A percentile compares a stretch with the other conserved stretches of the same genome.
phyloP scores from a whole-genome alignment of 2,888 invertebrate genomes.

The Eremobia ochroleuca region DNA sequence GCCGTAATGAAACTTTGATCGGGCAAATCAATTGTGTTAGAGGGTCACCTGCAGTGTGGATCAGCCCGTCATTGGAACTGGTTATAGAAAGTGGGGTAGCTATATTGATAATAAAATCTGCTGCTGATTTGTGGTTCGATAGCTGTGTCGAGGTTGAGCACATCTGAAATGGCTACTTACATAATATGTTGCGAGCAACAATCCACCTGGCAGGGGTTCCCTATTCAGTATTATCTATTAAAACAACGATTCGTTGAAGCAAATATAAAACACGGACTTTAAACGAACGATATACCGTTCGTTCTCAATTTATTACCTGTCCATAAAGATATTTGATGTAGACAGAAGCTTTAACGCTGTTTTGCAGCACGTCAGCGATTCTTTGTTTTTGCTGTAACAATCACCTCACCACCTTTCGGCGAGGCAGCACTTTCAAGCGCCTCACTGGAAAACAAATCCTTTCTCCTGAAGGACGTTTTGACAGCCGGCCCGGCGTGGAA shows the following conservation, averaged over 20 bases:
- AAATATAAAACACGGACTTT: constrained; percentile 34
- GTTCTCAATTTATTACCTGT: constrained; percentile 46
- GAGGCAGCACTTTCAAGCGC: constrained; percentile 48
- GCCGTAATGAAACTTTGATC: constrained; percentile 63
- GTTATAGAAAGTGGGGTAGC: constrained; percentile 4
- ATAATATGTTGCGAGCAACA: neutral
- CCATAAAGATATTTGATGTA: constrained; percentile 46
- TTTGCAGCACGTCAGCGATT: constrained; percentile 40
- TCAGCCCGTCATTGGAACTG: constrained; percentile 16
- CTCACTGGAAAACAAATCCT: constrained; percentile 54
- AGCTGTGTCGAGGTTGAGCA: neutral
- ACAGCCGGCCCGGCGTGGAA: constrained; percentile 49
- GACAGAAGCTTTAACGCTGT: constrained; percentile 49
- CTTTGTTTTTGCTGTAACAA: constrained; percentile 61
- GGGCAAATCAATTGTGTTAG: constrained; percentile 59
- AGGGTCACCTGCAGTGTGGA: constrained; percentile 28
- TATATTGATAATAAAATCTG: neutral
- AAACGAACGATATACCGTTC: constrained; percentile 13
- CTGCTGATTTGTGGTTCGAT: neutral
- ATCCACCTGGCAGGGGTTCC: neutral
- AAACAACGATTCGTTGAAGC: constrained; percentile 15
- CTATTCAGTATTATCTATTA: constrained; percentile 8
- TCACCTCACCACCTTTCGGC: constrained; percentile 53
- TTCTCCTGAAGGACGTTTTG: constrained; percentile 59
- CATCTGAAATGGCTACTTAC: neutral